Evolutionary conservation across 2,113 vertebrate genomes (phyloP).

Genomic region (Vulpes lagopus): DNA sequence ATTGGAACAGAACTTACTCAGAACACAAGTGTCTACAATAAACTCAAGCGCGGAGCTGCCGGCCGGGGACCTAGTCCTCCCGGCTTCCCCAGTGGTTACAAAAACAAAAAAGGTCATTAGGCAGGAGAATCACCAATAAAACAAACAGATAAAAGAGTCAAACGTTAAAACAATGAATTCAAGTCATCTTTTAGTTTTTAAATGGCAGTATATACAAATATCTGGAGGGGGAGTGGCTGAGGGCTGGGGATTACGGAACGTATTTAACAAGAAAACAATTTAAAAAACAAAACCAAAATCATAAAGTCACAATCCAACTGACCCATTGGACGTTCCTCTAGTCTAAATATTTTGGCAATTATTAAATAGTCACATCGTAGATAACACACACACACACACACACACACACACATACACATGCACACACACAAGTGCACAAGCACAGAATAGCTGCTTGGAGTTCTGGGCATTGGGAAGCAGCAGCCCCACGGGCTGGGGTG

Average conservation of each 20-base stretch:
- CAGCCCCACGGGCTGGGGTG: neutral
- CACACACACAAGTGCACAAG: conserved; percentile 74
- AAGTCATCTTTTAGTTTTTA: conserved; percentile 86
- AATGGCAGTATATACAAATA: conserved; percentile 83
- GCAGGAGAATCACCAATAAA: conserved; percentile 77
- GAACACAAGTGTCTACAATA: conserved; percentile 73
- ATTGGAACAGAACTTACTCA: conserved; percentile 81
- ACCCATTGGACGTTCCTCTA: conserved; percentile 28
- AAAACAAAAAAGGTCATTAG: conserved; percentile 80
- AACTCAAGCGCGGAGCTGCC: conserved; percentile 74
- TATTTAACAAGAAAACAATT: conserved; percentile 75
- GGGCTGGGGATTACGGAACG: conserved; percentile 49
- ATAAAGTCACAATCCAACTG: conserved; percentile 62
- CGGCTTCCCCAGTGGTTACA: conserved; percentile 56
- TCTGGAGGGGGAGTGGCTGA: conserved; percentile 35
- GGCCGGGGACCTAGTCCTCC: conserved; percentile 77
- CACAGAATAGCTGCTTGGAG: neutral
- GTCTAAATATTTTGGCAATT: conserved; percentile 84
- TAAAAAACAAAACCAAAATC: neutral
- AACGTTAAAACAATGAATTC: conserved; percentile 85
- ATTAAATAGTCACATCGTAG: conserved; percentile 79
- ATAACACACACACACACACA: conserved; percentile 68
- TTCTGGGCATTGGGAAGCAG: neutral
- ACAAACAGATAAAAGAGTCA: conserved; percentile 78
- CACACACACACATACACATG: conserved; percentile 71